phyloP scores from a whole-genome alignment of 2,113 vertebrate species.

The Rhegmatorhina hoffmannsi region DNA sequence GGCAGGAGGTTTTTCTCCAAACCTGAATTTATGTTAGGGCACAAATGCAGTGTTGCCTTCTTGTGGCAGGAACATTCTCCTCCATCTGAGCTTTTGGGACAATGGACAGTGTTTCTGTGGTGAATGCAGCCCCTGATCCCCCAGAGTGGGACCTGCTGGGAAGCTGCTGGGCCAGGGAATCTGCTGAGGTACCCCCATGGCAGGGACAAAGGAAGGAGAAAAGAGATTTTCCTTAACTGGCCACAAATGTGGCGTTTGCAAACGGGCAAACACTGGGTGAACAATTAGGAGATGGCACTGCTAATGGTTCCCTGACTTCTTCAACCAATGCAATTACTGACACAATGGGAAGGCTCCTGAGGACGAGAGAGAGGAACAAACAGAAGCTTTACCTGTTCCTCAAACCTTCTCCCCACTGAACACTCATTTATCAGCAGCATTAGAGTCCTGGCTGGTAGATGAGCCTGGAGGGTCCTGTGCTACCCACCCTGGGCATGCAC shows the following conservation, averaged over 20 bases:
- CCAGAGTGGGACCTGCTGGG: not conserved
- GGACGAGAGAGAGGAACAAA: not conserved
- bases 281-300: not conserved
- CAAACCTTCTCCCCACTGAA: not conserved
- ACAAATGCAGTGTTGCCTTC: not conserved
- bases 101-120: not conserved
- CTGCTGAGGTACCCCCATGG: not conserved
- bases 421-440: not conserved
- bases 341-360: not conserved
- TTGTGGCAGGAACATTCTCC: not conserved
- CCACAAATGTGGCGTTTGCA: not conserved
- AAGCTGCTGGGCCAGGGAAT: not conserved
- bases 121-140: not conserved
- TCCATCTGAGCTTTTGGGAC: not conserved
- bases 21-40: not conserved
- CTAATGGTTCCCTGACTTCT: not conserved
- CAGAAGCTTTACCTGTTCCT: not conserved
- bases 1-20: not conserved
- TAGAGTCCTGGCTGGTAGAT: not conserved
- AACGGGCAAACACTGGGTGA: not conserved
- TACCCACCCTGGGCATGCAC: not conserved
- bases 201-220: not conserved
- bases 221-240: not conserved
- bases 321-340: not conserved
- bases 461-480: not conserved